phyloP scores from a whole-genome alignment of 1,140 invertebrate species.

The Panonychus citri region DNA sequence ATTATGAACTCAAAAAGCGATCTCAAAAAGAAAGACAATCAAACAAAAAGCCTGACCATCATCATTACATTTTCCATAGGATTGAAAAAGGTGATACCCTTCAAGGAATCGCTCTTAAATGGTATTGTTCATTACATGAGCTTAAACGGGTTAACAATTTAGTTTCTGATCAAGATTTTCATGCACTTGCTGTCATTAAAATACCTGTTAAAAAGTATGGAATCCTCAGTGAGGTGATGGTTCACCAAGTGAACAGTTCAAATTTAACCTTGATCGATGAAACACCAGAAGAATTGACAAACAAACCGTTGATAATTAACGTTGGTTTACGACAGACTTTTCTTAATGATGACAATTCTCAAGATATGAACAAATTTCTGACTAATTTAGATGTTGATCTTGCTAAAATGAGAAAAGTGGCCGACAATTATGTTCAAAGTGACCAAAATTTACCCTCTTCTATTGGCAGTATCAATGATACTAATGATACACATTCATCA shows the following conservation, averaged over 20 bases:
- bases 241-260: background rate
- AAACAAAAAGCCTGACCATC: too few species aligned
- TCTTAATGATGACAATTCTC: constrained; percentile 4
- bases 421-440: background rate
- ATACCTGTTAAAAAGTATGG: constrained; percentile 15
- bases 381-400: constrained; percentile 13
- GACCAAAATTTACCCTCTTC: background rate
- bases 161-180: constrained; percentile 13
- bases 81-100: constrained; percentile 38
- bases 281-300: background rate
- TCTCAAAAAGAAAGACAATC: too few species aligned
- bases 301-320: constrained; percentile 7
- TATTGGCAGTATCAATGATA: too few species aligned
- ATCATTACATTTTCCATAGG: too few species aligned
- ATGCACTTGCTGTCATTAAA: constrained; percentile 7
- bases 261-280: background rate
- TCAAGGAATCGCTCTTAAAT: constrained; percentile 72
- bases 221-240: constrained; percentile 11
- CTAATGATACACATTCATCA: too few species aligned
- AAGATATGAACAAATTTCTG: constrained; percentile 12
- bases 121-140: constrained; percentile 49
- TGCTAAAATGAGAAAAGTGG: constrained; percentile 12
- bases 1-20: too few species aligned
- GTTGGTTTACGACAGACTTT: constrained; percentile 11
- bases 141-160: constrained; percentile 13